Evolutionary conservation across 2,888 invertebrate genomes (phyloP).

Genomic region (Liopterus haemorrhoidalis): DNA sequence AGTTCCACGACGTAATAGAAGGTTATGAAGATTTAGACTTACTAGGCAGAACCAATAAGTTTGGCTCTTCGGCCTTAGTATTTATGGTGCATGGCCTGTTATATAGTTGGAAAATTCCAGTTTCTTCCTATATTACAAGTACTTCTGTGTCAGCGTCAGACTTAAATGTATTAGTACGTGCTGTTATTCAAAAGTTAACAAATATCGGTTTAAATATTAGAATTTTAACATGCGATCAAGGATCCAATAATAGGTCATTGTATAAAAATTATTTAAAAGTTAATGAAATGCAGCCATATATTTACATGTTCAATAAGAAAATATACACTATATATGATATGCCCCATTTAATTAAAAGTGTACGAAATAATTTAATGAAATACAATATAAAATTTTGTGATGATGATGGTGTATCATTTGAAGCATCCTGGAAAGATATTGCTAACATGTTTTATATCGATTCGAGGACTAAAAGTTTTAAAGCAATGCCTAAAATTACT

Average conservation of each 20-base stretch:
- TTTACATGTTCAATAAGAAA: too few relatives aligned
- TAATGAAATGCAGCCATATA: not conserved
- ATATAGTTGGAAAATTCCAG: not conserved
- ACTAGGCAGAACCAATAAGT: not conserved
- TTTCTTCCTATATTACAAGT: not conserved
- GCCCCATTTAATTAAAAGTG: not conserved
- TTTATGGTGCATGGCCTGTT: not conserved
- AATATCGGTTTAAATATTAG: not conserved
- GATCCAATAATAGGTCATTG: not conserved
- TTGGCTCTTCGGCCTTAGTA: not conserved
- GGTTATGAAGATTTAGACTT: slow-evolving; percentile 1
- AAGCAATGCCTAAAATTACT: not conserved
- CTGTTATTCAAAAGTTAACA: not conserved
- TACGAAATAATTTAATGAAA: slow-evolving; percentile 1
- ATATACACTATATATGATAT: not conserved
- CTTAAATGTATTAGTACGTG: not conserved
- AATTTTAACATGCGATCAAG: not conserved
- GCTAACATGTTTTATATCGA: not conserved
- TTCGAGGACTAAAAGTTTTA: not conserved
- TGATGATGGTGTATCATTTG: not conserved
- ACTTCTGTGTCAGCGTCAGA: not conserved
- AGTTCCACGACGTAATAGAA: not conserved
- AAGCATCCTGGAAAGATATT: not conserved
- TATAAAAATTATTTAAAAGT: not conserved
- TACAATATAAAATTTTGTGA: too few relatives aligned